Evolutionary conservation across 1,140 invertebrate genomes (phyloP).

Genomic region (Papilio polytes): DNA sequence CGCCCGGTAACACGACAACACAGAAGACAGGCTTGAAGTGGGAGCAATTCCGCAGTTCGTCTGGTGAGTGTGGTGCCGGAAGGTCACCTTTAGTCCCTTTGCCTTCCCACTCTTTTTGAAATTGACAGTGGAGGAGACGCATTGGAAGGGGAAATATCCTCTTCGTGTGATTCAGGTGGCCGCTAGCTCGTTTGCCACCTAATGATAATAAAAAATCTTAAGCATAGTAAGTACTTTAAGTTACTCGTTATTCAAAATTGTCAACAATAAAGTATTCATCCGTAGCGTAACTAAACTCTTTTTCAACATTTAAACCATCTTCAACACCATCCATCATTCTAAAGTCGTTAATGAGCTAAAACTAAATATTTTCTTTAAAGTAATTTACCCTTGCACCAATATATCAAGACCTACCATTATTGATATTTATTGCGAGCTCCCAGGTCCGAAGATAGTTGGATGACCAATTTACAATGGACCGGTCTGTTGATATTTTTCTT

Average conservation of each 20-base stretch:
- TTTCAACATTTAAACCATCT: slow-evolving; percentile 57
- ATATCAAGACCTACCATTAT: slow-evolving; percentile 51
- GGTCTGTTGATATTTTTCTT: neutral
- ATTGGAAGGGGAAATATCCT: too few relatives aligned
- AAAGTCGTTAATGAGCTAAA: slow-evolving; percentile 71
- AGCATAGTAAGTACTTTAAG: neutral
- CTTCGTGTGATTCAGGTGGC: too few relatives aligned
- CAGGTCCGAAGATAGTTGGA: slow-evolving; percentile 50
- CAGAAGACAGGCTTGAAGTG: too few relatives aligned
- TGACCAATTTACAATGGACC: slow-evolving; percentile 48
- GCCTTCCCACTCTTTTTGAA: too few relatives aligned
- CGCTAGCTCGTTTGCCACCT: too few relatives aligned
- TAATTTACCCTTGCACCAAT: slow-evolving; percentile 57
- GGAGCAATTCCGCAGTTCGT: too few relatives aligned
- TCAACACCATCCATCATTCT: slow-evolving; percentile 65
- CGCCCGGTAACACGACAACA: too few relatives aligned
- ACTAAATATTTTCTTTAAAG: slow-evolving; percentile 68
- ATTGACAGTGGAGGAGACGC: too few relatives aligned
- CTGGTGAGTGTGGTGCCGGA: too few relatives aligned
- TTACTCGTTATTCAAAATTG: neutral
- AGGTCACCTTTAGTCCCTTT: too few relatives aligned
- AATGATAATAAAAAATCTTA: neutral
- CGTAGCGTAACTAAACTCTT: slow-evolving; percentile 45
- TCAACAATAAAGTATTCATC: slow-evolving; percentile 13
- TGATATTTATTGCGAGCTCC: slow-evolving; percentile 45